Percentiles rank a stretch among this genome's conserved stretches.
Conservation (phyloP, 2,797 vertebrate species). For the Psittacula echo region DNA sequence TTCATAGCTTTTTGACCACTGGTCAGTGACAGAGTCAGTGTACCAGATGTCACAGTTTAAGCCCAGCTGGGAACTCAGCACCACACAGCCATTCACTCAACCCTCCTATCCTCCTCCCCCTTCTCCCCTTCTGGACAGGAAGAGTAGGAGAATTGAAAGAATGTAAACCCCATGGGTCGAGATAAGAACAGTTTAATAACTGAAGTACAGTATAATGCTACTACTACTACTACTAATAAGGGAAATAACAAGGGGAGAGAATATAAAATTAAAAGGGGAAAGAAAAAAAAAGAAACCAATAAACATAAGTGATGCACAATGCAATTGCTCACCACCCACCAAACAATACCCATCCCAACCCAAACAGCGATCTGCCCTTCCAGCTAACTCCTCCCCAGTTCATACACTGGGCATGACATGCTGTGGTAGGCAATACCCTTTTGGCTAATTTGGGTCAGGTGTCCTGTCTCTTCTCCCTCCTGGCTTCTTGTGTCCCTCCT, state of each 20-base stretch:
- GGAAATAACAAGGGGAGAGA: neutral
- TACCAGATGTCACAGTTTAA: neutral
- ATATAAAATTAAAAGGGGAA: neutral
- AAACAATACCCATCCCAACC: neutral
- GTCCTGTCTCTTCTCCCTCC: neutral
- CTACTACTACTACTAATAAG: neutral
- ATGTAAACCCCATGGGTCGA: neutral
- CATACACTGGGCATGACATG: neutral
- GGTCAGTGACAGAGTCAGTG: neutral
- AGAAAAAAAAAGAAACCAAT: neutral
- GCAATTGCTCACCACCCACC: neutral
- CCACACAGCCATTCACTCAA: neutral
- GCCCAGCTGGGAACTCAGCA: neutral
- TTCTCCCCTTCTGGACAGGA: neutral
- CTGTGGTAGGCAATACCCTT: neutral
- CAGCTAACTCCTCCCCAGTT: neutral
- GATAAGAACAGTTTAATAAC: neutral
- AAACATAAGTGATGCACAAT: neutral
- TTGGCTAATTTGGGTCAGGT: neutral
- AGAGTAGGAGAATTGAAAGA: neutral
- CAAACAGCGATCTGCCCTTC: neutral
- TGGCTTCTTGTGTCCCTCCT: neutral
- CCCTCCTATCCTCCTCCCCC: neutral
- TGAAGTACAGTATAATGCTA: neutral
- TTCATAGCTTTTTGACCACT: neutral